Conservation (phyloP, 2,113 vertebrate genomes). For the Sorex fumeus region DNA sequence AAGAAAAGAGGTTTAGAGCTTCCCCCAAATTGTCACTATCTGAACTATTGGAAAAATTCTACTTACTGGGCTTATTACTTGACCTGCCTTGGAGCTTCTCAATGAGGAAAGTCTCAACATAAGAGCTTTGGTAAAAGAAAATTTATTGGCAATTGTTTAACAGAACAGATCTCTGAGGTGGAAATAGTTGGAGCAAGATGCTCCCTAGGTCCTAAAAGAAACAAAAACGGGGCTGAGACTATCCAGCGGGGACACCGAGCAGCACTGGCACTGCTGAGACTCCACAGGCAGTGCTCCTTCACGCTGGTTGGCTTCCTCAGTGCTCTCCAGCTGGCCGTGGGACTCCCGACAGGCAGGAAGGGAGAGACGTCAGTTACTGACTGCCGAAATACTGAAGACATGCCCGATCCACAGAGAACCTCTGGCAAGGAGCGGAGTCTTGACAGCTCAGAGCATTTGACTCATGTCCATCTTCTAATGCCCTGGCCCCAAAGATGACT, state of each 20-base stretch:
- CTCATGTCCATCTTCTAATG: not conserved
- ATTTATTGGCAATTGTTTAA: not conserved
- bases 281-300: too few relatives aligned
- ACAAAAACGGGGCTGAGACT: too few relatives aligned
- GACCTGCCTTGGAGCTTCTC: slow-evolving; percentile 62
- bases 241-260: too few relatives aligned
- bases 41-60: not conserved
- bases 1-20: not conserved
- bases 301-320: too few relatives aligned
- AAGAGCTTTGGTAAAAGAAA: not conserved
- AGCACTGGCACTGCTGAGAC: too few relatives aligned
- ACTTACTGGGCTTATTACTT: slow-evolving; percentile 27
- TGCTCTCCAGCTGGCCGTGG: not conserved
- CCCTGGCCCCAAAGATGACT: not conserved
- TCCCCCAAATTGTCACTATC: slow-evolving; percentile 11
- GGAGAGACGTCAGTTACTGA: not conserved
- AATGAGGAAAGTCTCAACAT: slow-evolving; percentile 10
- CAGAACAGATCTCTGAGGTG: not conserved
- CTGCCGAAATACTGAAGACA: not conserved
- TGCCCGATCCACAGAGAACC: not conserved
- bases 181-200: not conserved
- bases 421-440: not conserved
- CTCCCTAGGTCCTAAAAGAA: not conserved
- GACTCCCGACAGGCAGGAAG: not conserved
- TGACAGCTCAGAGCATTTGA: not conserved